phyloP scores from a whole-genome alignment of 2,113 vertebrate species.

The Cyphomyrus discorhynchus region DNA sequence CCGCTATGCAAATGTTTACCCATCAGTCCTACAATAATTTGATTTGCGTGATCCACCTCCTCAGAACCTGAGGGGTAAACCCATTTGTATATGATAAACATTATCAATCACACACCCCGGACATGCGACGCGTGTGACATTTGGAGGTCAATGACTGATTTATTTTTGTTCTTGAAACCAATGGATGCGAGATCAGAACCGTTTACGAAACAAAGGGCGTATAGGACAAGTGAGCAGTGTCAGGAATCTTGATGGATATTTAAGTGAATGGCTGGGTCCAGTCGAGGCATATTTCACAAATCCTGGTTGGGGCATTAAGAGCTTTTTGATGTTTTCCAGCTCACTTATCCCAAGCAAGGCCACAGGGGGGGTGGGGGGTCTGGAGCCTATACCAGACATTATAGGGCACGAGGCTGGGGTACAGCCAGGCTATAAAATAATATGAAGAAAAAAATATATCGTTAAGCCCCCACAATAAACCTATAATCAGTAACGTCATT shows the following conservation, averaged over 20 bases:
- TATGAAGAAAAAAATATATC: background rate
- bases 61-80: background rate
- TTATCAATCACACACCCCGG: background rate
- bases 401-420: background rate
- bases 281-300: background rate
- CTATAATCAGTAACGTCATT: background rate
- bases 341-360: background rate
- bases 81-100: conserved; percentile 20
- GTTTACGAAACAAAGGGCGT: background rate
- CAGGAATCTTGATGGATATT: background rate
- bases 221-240: background rate
- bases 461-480: background rate
- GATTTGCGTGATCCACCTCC: background rate
- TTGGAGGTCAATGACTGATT: background rate
- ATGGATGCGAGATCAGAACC: background rate
- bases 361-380: background rate
- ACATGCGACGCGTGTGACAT: background rate
- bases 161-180: background rate
- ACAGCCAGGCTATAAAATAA: background rate
- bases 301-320: background rate
- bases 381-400: background rate
- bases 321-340: background rate
- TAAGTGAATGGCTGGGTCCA: background rate
- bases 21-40: conserved; percentile 14
- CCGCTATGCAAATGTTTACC: background rate